Evolutionary conservation across 2,888 invertebrate genomes (phyloP).

Genomic region (Andrena trimmerana): DNA sequence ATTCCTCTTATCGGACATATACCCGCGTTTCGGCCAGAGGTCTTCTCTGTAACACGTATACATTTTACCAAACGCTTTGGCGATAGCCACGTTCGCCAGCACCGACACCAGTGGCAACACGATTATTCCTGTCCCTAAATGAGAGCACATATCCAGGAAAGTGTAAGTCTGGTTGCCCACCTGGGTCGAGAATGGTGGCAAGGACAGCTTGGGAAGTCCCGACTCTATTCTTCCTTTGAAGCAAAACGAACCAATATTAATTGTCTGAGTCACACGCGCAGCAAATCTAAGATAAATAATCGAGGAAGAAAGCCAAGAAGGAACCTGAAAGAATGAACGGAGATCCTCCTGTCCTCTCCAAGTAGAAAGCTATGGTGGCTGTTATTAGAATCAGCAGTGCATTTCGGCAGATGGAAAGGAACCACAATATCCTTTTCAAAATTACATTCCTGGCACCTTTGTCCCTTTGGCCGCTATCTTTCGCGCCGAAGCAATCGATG

Average conservation of each 20-base stretch:
- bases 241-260: constrained; percentile 18
- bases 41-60: not conserved
- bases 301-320: not conserved
- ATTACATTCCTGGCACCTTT: constrained; percentile 80
- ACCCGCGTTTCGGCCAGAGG: not conserved
- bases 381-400: constrained; percentile 91
- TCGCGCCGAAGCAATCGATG: constrained; percentile 75
- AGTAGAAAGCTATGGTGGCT: constrained; percentile 87
- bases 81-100: constrained; percentile 97
- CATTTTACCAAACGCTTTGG: constrained; percentile 94
- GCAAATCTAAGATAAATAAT: not conserved
- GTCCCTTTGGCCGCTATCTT: constrained; percentile 16
- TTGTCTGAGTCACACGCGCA: not conserved
- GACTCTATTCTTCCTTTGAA: constrained; percentile 88
- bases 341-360: constrained; percentile 83
- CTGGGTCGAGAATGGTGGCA: constrained; percentile 89
- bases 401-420: constrained; percentile 92
- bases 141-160: constrained; percentile 89
- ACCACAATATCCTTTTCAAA: constrained; percentile 89
- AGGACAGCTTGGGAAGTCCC: constrained; percentile 89
- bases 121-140: constrained; percentile 91
- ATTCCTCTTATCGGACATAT: too few relatives aligned
- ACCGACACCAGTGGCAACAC: constrained; percentile 95
- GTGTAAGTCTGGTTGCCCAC: constrained; percentile 88
- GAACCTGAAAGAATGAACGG: constrained; percentile 87